Conservation (phyloP, 2,797 vertebrate species). For the Denticeps clupeoides region DNA sequence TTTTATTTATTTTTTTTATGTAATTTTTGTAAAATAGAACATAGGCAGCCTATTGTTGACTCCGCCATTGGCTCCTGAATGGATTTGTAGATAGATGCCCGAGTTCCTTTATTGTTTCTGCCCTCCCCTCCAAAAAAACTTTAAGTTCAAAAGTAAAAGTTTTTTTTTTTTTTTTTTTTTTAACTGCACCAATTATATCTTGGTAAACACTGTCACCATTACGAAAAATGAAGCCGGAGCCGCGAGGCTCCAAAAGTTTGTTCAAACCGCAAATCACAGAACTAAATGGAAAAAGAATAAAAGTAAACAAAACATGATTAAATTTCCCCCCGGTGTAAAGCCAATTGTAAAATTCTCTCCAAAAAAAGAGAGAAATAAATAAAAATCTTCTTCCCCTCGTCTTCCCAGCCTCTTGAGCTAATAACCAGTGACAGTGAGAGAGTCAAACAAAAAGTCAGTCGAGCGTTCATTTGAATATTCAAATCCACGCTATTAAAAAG, state of each 20-base stretch:
- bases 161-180: not conserved
- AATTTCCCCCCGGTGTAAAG: slow-evolving; percentile 58
- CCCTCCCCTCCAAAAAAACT: slow-evolving; percentile 4
- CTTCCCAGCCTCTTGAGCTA: slow-evolving; percentile 63
- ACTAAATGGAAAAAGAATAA: slow-evolving; percentile 61
- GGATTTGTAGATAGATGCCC: no score
- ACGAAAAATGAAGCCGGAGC: slow-evolving; percentile 12
- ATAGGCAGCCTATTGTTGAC: no score
- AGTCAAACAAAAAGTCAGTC: slow-evolving; percentile 71
- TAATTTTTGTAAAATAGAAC: no score
- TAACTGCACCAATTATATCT: slow-evolving; percentile 53
- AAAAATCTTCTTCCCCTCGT: no score
- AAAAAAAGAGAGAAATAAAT: slow-evolving; percentile 51
- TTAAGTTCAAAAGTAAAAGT: slow-evolving; percentile 37
- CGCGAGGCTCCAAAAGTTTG: slow-evolving; percentile 44
- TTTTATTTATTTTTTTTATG: no score
- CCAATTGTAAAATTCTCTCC: slow-evolving; percentile 55
- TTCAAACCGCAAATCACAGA: slow-evolving; percentile 56
- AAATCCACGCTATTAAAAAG: slow-evolving; percentile 67
- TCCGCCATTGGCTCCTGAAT: no score
- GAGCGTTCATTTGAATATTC: slow-evolving; percentile 71
- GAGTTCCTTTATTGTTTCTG: no score
- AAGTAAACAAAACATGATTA: slow-evolving; percentile 70
- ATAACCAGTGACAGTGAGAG: slow-evolving; percentile 60
- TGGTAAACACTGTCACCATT: slow-evolving; percentile 47